Evolutionary conservation across 2,888 invertebrate species (phyloP).

Genomic region (Sphaeridia pumilis): DNA sequence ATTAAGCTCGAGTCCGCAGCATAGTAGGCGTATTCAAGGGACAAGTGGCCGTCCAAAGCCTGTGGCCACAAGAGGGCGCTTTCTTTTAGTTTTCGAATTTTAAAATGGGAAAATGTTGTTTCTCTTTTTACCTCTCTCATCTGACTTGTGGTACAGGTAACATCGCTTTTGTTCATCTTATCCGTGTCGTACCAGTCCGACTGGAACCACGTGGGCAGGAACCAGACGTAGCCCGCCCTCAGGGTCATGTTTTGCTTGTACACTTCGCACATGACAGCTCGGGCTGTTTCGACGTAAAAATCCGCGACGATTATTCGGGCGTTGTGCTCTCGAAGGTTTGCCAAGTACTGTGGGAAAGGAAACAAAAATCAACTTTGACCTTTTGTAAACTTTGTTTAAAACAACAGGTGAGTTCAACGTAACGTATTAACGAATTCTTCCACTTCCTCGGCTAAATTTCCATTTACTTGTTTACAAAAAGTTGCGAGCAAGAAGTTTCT

Average conservation of each 20-base stretch:
- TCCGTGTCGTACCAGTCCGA: slow-evolving; percentile 52
- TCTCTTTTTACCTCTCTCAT: slow-evolving; percentile 46
- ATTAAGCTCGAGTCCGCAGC: slow-evolving; percentile 50
- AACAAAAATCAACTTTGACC: no score
- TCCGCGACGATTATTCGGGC: slow-evolving; percentile 69
- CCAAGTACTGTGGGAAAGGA: slow-evolving; percentile 46
- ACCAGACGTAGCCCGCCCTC: slow-evolving; percentile 61
- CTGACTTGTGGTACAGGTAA: slow-evolving; percentile 49
- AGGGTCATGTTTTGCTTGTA: slow-evolving; percentile 57
- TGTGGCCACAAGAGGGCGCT: slow-evolving; percentile 36
- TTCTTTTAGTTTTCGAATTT: no score
- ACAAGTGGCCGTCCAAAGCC: slow-evolving; percentile 61
- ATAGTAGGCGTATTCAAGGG: slow-evolving; percentile 56
- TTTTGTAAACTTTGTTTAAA: no score
- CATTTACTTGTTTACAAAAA: no score
- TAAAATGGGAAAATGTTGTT: no score
- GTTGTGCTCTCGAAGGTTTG: slow-evolving; percentile 52
- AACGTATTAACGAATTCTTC: no score
- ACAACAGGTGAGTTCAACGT: no score
- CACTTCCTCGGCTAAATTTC: no score
- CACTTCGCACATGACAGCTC: slow-evolving; percentile 72
- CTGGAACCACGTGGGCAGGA: slow-evolving; percentile 62
- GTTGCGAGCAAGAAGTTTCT: no score
- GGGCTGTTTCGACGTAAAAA: slow-evolving; percentile 51
- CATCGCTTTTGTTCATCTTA: slow-evolving; percentile 38